These are phyloP conservation scores for Equus przewalskii DNA, from an alignment of 2,113 vertebrate genomes.

Conservation along the genomic window DNA sequence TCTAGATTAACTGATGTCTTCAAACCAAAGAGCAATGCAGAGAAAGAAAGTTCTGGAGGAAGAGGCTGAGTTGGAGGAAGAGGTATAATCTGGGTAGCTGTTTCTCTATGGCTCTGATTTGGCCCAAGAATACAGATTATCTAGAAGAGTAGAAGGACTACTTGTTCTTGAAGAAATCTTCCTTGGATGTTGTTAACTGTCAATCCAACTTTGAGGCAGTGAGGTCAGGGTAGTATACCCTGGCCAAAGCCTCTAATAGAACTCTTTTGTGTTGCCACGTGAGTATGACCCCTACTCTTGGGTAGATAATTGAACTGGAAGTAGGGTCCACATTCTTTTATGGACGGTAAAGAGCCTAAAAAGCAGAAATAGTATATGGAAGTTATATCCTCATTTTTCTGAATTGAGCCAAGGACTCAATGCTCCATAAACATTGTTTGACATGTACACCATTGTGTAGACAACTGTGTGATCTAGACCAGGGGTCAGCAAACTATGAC, in stretches of 20 bases:
- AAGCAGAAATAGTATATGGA: not conserved
- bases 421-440: not conserved
- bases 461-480: not conserved
- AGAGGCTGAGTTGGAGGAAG: not conserved
- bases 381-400: not conserved
- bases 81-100: not conserved
- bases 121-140: not conserved
- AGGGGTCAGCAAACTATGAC: not conserved
- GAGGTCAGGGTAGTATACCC: not conserved
- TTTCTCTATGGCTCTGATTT: not conserved
- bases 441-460: not conserved
- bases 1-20: constrained; percentile 19
- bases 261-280: not conserved
- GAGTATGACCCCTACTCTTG: not conserved
- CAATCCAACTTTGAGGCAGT: not conserved
- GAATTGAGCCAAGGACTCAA: not conserved
- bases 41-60: not conserved
- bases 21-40: not conserved
- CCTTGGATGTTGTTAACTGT: not conserved
- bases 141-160: not conserved
- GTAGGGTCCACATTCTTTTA: not conserved
- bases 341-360: not conserved
- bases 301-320: constrained; percentile 15
- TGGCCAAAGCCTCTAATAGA: not conserved
- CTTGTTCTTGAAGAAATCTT: constrained; percentile 30